Conservation (phyloP, 2,113 vertebrate genomes). For the Lophochroa leadbeateri region DNA sequence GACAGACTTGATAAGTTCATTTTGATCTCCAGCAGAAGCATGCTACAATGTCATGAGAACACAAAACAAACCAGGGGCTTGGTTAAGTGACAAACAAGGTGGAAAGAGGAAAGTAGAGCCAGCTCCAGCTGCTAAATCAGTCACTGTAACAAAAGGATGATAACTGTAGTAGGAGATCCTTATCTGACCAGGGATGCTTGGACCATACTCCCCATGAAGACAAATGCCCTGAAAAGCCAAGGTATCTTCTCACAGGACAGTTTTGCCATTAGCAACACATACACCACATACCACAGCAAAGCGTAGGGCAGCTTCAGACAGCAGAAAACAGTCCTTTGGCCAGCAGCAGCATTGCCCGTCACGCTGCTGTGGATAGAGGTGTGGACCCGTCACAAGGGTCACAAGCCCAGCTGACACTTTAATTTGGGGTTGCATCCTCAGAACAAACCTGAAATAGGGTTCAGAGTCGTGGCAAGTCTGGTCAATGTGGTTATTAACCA, state of each 20-base stretch:
- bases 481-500: fast-evolving
- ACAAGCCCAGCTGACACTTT: fast-evolving
- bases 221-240: neutral
- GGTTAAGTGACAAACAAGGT: neutral
- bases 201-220: neutral
- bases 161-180: neutral
- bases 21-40: neutral
- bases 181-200: neutral
- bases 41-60: neutral
- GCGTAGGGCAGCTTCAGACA: neutral
- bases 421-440: neutral
- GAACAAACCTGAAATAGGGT: neutral
- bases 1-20: neutral
- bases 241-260: fast-evolving
- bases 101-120: neutral
- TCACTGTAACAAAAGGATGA: neutral
- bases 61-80: neutral
- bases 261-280: neutral
- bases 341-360: neutral
- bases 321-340: neutral
- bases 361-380: fast-evolving
- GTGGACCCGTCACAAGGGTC: neutral
- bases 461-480: neutral
- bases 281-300: neutral
- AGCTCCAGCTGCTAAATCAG: neutral